Percentiles rank a stretch among this genome's conserved stretches.
phyloP scores from a whole-genome alignment of 2,888 invertebrate genomes.

The Sinodicranocentrus sp. region DNA sequence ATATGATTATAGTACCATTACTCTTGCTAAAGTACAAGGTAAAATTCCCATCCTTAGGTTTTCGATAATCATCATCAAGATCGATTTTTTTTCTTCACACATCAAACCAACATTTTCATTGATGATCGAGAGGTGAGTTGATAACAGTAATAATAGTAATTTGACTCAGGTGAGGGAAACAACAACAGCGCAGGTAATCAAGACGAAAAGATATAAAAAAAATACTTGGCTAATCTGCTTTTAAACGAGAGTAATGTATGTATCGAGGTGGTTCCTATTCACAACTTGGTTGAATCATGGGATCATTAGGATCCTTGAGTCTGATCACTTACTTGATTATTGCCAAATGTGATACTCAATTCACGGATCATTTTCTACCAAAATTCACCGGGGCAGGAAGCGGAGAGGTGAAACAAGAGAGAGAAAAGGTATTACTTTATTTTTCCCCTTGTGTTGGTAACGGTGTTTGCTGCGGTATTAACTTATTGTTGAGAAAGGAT shows the following conservation, averaged over 20 bases:
- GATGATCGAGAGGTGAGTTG: too few relatives aligned
- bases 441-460: neutral
- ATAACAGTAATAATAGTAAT: conserved; percentile 8
- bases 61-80: too few relatives aligned
- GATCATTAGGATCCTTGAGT: conserved; percentile 25
- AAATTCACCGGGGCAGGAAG: conserved; percentile 40
- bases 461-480: neutral
- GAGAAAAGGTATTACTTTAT: too few relatives aligned
- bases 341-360: conserved; percentile 53
- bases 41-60: too few relatives aligned
- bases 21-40: too few relatives aligned
- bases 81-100: too few relatives aligned
- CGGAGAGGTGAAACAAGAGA: neutral
- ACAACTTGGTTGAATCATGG: neutral
- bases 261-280: neutral
- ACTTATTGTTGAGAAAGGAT: neutral
- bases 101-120: too few relatives aligned
- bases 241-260: conserved; percentile 2
- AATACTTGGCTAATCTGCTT: conserved; percentile 8
- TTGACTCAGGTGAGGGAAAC: conserved; percentile 42
- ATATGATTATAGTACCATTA: too few relatives aligned
- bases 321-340: conserved; percentile 44
- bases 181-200: conserved; percentile 25
- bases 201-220: too few relatives aligned
- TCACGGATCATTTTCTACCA: conserved; percentile 53